phyloP scores from a whole-genome alignment of 2,797 vertebrate species.

The Australoheros facetus region DNA sequence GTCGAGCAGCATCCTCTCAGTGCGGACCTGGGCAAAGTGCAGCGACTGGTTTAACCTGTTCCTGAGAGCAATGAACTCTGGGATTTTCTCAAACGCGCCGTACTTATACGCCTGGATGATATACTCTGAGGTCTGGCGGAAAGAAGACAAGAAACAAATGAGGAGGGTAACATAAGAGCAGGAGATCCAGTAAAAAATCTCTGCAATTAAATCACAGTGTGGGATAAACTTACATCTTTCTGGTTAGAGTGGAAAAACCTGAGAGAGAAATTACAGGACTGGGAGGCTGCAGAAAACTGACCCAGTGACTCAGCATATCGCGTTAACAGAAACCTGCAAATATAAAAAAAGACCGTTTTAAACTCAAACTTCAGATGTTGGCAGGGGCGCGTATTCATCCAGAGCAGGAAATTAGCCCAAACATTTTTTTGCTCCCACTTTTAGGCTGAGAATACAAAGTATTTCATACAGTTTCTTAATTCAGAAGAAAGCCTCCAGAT shows the following conservation, averaged over 20 bases:
- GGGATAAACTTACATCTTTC: constrained; percentile 94
- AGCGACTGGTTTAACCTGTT: constrained; percentile 95
- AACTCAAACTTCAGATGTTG: not conserved
- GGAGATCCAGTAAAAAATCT: not conserved
- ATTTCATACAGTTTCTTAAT: not conserved
- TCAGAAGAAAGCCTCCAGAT: not conserved
- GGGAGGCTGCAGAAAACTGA: constrained; percentile 94
- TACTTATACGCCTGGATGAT: constrained; percentile 99
- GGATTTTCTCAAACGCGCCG: constrained; percentile 98
- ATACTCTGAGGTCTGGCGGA: constrained; percentile 96
- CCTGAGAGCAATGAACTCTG: constrained; percentile 97
- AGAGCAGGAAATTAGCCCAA: not conserved
- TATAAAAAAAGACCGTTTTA: not conserved
- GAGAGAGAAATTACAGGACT: constrained; percentile 98
- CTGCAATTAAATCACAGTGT: not conserved
- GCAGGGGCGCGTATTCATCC: not conserved
- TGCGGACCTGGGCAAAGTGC: constrained; percentile 97
- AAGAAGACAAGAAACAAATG: not conserved
- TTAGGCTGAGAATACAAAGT: not conserved
- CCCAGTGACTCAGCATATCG: constrained; percentile 93
- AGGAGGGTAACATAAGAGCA: not conserved
- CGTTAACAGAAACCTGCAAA: constrained; percentile 91
- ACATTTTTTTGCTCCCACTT: not conserved
- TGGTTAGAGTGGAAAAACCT: constrained; percentile 99
- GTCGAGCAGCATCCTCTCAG: constrained; percentile 94